Base-by-base conservation (phyloP, 2,113 vertebrate genomes). In the Nerophis ophidion region DNA sequence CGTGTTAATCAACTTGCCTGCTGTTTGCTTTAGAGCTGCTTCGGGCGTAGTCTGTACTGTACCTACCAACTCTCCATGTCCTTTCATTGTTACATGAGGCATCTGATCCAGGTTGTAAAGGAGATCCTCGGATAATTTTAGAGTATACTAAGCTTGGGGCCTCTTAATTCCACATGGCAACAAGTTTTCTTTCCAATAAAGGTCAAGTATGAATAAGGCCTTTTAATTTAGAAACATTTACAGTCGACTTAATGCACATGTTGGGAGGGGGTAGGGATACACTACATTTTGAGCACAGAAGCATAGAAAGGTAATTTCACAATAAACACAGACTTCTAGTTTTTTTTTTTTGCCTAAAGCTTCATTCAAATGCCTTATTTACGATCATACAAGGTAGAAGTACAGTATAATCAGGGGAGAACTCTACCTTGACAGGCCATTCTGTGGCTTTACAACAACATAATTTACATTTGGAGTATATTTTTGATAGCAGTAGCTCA, bases 191-290 rank as follows among this genome's bases (percentile, higher is more conserved):
- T 10, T 40, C n/a, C 16, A 57, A 12, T 65, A 46, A 9, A 60
- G 0, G 57, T 44, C 12, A 59, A 50, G 16, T 81, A 81, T 11
- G 77, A 83, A 85, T 66, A 77, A 77, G 65, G 66, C 52, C 75
- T 70, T 86, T 88, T 85, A 86, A 80, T 85, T 81, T 61, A 63
- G 58, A 71, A 68, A 78, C 76, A 79, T 79, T 61, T 79, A 81
- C 65, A 76, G 72, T 36, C 61, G 56, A 54, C 57, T 68, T 48
- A 64, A 50, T 44, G 45, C 60, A 34, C 40, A 44, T 44, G 56
- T 35, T 35, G n/a, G n/a, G 48, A 47, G 9, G 53, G 4, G 7
- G 26, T 26, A 26, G 26, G 49, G 12, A 11, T 19, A 56, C 36
- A 33, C 63, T 48, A 62, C 50, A 64, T 48, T 58, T 60, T 26